Evolutionary conservation across 1,140 invertebrate genomes (phyloP), one percentile per base, ranked within the genome.

Genomic region (Scaptomyza graminum): DNA sequence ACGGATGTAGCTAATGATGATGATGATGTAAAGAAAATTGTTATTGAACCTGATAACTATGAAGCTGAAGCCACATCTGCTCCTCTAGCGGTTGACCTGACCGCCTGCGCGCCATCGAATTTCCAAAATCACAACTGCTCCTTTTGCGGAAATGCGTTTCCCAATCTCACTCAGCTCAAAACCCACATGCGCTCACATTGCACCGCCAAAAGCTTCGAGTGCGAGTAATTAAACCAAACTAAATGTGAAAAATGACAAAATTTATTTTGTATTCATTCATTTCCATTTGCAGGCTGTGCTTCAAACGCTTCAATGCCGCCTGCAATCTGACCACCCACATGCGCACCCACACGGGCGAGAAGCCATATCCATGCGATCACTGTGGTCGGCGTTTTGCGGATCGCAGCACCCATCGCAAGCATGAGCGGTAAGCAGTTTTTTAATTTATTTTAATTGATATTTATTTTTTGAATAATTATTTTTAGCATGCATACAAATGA

Each of bases 401-500:
- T 76, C 83, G 74, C 6, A 91, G 87, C 22, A 83, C 83, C 5
- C 66, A 80, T 63, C 73, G 90, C 0, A 91, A 89, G 16, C 90
- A 91, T 43, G 80, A 89, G 69, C 68, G 94, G 90, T 91, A n/a
- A 4, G n/a, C n/a, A n/a, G 50, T 44, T 7, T 16, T 39, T 28
- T 22, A 15, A 8, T 0, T 11, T 2, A 16, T 18, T 13, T 9
- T 0, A 52, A 31, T 16, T 22, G 12, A 34, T 61, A 34, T 39
- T 9, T 59, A 3, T n/a, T 8, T n/a, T 68, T 41, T 7, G n/a
- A n/a, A n/a, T n/a, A n/a, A n/a, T n/a, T n/a, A n/a, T 12, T 70
- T 63, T 15, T 5, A 91, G 90, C 9, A 93, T 93, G 57, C 94
- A 94, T 78, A 94, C 93, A 3, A 94, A 94, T 74, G 93, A 94